Percentiles rank a stretch among this genome's conserved stretches.
Evolutionary conservation across 1,140 invertebrate genomes (phyloP).

Genomic region (Diploscapter pachys): DNA sequence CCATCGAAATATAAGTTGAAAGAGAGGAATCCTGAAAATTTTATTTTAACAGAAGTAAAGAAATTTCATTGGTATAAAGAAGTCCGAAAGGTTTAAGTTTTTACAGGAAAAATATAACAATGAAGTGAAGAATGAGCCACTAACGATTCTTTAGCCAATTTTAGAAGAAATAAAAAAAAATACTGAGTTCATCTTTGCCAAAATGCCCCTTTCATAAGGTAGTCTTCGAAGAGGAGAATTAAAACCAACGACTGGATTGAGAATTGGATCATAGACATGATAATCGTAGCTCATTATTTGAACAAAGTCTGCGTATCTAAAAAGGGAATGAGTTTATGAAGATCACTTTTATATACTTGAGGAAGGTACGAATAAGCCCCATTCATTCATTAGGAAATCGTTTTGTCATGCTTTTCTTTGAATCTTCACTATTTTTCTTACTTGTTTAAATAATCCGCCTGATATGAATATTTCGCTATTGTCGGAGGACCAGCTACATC

Average conservation of each 20-base stretch:
- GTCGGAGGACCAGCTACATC: slow-evolving; percentile 43
- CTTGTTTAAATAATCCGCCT: slow-evolving; percentile 39
- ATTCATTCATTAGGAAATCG: too few relatives aligned
- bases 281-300: slow-evolving; percentile 54
- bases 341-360: not conserved
- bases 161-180: not conserved
- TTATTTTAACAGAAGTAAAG: slow-evolving; percentile 1
- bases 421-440: not conserved
- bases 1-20: slow-evolving; percentile 28
- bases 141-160: not conserved
- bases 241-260: slow-evolving; percentile 46
- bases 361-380: too few relatives aligned
- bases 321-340: not conserved
- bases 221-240: slow-evolving; percentile 41
- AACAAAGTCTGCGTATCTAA: slow-evolving; percentile 44
- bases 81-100: slow-evolving; percentile 12
- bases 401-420: too few relatives aligned
- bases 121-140: not conserved
- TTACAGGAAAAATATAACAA: slow-evolving; percentile 5
- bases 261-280: slow-evolving; percentile 34
- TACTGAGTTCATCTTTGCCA: slow-evolving; percentile 46
- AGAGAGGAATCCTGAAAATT: slow-evolving; percentile 41
- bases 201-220: slow-evolving; percentile 37
- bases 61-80: slow-evolving; percentile 3
- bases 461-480: slow-evolving; percentile 39